Percentiles rank a stretch among this genome's conserved stretches.
These are phyloP conservation scores for Brienomyrus brachyistius DNA, from an alignment of 2,113 vertebrate species.

Conservation along the genomic window DNA sequence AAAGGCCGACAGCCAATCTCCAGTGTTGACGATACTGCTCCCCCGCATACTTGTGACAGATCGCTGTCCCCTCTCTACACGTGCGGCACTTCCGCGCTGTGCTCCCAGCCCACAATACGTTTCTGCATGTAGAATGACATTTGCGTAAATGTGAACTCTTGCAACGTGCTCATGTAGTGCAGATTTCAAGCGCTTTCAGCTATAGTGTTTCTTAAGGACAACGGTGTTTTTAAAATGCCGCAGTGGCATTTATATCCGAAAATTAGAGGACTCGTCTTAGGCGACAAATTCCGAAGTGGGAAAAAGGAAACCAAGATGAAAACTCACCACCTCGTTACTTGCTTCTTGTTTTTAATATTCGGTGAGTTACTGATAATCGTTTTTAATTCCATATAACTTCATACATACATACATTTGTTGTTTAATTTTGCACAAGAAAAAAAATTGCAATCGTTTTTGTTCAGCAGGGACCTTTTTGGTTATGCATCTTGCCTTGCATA, in stretches of 20 bases:
- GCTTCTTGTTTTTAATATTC: neutral
- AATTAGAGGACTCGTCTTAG: neutral
- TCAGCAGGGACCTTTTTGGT: neutral
- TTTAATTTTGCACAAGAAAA: neutral
- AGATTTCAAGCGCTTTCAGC: neutral
- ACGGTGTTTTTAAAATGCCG: neutral
- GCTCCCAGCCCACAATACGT: neutral
- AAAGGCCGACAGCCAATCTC: neutral
- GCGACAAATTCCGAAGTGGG: neutral
- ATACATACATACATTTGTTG: neutral
- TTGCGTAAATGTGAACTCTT: neutral
- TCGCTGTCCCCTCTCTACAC: neutral
- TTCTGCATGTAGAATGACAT: neutral
- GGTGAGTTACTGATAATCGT: neutral
- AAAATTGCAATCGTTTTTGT: neutral
- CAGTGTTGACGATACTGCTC: neutral
- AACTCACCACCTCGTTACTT: neutral
- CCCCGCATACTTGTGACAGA: neutral
- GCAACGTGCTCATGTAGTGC: neutral
- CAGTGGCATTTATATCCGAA: neutral
- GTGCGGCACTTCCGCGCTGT: neutral
- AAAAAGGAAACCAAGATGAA: neutral
- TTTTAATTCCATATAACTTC: neutral
- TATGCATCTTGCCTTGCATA: neutral
- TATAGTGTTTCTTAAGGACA: neutral